A percentile compares a stretch with the other conserved stretches of the same genome.
These are phyloP conservation scores for Odocoileus virginianus DNA, from an alignment of 2,113 vertebrate species.

Conservation along the genomic window DNA sequence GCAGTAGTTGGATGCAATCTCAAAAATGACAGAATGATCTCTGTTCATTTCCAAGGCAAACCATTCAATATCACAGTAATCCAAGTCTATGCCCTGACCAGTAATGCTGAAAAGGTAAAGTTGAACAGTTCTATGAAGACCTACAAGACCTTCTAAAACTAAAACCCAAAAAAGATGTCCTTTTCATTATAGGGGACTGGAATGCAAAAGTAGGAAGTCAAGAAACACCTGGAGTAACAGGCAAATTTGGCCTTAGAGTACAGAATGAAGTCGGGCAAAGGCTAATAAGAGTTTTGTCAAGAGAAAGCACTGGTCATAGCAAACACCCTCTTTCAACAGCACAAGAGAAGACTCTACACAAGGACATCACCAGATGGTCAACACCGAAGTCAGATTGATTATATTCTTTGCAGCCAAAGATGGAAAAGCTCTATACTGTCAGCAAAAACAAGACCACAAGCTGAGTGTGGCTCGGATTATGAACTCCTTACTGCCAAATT, in stretches of 20 bases:
- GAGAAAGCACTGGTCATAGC: accelerated
- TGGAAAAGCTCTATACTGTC: background rate
- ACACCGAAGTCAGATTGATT: accelerated
- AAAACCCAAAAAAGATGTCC: accelerated
- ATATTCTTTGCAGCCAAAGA: background rate
- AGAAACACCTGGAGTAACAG: background rate
- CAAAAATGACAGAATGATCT: background rate
- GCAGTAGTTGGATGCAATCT: background rate
- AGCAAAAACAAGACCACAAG: background rate
- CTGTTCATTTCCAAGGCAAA: background rate
- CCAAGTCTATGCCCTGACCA: background rate
- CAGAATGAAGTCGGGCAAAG: background rate
- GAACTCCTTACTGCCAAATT: background rate
- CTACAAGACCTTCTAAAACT: background rate
- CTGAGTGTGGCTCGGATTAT: background rate
- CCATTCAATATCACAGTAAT: background rate
- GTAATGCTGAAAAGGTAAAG: background rate
- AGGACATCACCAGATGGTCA: background rate
- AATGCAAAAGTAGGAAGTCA: background rate
- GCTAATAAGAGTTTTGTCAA: background rate
- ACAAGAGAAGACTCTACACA: background rate
- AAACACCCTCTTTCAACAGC: background rate
- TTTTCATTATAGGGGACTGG: background rate
- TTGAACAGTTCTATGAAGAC: background rate
- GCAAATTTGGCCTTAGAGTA: background rate